Base-by-base conservation (phyloP, 2,113 vertebrate genomes). In the Sisor rabdophorus region DNA sequence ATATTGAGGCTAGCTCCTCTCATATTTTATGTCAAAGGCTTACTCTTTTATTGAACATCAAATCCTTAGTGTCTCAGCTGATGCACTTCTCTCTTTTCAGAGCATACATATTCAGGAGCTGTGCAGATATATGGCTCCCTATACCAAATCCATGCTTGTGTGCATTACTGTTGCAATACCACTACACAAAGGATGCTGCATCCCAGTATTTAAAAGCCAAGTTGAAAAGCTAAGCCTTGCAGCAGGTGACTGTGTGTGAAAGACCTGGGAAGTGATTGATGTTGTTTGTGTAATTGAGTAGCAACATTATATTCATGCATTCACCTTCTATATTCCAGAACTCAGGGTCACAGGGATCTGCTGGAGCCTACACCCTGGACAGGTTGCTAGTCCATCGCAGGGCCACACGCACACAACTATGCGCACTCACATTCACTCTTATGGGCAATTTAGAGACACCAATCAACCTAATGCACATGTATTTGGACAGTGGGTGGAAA, bases 11-110 rank as follows among this genome's bases (percentile, higher is more conserved):
- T 87, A 88, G 89, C 89, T 87, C 83, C 77, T 84, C 88, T 90
- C 89, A 83, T 87, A 89, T 89, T 89, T 87, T 87, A 89, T 90
- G 90, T 91, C 90, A 91, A 91, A 90, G 89, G 89, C 86, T 90
- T 89, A 88, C 82, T 89, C 80, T 90, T 89, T 91, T 90, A 91
- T 92, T 91, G 91, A 89, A 92, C 89, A 91, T 90, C 90, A 91
- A 92, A 91, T 91, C 90, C 90, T 90, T 86, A 85, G 89, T 86
- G 87, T 88, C 89, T 89, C 78, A 81, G 82, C 86, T 86, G 86
- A 82, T 70, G 79, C 83, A 87, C 83, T 86, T 82, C 86, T 79
- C 77, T 74, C 75, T 64, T 81, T 79, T 55, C 61, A 68, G 30
- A 7, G 67, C 87, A 89, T 90, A 87, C 90, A 92, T 90, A 89